Evolutionary conservation across 2,797 vertebrate species (phyloP), one percentile per base, ranked within the genome.

Genomic region (Scomberomorus guttatus): DNA sequence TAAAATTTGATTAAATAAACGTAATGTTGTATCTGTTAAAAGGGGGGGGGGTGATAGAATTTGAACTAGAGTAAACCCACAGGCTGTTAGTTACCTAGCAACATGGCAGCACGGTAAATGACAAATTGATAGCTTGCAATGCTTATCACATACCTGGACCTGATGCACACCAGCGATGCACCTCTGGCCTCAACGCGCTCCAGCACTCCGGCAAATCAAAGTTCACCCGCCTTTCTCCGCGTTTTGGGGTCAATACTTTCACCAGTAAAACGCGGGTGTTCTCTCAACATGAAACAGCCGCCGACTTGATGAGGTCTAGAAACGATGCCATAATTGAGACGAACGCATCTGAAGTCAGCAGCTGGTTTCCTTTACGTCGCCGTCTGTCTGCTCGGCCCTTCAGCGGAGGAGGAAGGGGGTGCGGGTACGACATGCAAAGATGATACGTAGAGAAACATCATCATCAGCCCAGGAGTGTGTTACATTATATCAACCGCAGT

Each of bases 11-110:
- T 80, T 27, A 6, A 27, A 13, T 24, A 39, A 69, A 80, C 15
- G 51, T 68, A 76, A 74, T 56, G 58, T 22, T 70, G 27, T 75
- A 79, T 84, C 72, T 79, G 42, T 7, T 39, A 24, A 56, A 5
- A 63, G 15, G 55, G 44, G 7, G 44, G 44, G 46, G 46, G 72
- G 50, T 60, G 63, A 59, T 76, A 67, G 79, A 12, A 72, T 83
- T 12, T 92, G 93, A 94, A 92, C 93, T 87, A 75, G 74, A 93
- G 89, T 93, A 92, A 93, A 94, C 93, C 92, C 90, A 82, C 65
- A 72, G 79, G 68, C 89, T 65, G 87, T 90, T 90, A 91, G 94
- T 94, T 94, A 92, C 94, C 94, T 95, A 95, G 94, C 94, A 95
- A 95, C 94, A 90, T 93, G 87, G 88, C 91, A 83, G 92, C 92